These are phyloP conservation scores for Choristoneura rosaceana DNA, from an alignment of 2,888 invertebrate species.

Conservation along the genomic window DNA sequence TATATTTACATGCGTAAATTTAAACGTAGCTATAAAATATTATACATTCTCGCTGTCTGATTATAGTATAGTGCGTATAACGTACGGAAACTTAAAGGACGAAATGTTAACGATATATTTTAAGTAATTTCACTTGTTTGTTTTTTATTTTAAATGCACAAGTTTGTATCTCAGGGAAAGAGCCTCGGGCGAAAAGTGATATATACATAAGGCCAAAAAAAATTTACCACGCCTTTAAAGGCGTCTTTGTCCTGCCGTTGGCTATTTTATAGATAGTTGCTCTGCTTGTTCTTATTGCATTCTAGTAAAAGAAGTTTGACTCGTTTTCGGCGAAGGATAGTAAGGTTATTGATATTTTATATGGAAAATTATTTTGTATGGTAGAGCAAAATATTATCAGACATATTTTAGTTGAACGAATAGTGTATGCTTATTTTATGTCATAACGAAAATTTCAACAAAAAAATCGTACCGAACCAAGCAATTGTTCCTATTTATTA, in stretches of 20 bases:
- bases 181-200: neutral
- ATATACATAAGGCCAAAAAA: neutral
- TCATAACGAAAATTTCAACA: too few relatives aligned
- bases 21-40: conserved; percentile 10
- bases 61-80: conserved; percentile 2
- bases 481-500: too few relatives aligned
- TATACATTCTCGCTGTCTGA: conserved; percentile 26
- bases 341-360: too few relatives aligned
- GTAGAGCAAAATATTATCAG: too few relatives aligned
- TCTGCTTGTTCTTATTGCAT: neutral
- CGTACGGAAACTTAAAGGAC: neutral
- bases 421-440: too few relatives aligned
- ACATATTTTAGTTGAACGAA: too few relatives aligned
- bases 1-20: conserved; percentile 39
- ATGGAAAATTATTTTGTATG: too few relatives aligned
- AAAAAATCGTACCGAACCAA: too few relatives aligned
- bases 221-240: neutral
- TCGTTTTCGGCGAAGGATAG: neutral
- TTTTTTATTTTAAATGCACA: neutral
- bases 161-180: neutral
- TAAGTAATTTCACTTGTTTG: neutral
- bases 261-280: neutral
- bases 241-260: neutral
- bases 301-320: neutral
- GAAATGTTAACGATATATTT: neutral